Evolutionary conservation across 2,113 vertebrate species (phyloP), one percentile per base, ranked within the genome.

Genomic region (Tonatia bakeri): DNA sequence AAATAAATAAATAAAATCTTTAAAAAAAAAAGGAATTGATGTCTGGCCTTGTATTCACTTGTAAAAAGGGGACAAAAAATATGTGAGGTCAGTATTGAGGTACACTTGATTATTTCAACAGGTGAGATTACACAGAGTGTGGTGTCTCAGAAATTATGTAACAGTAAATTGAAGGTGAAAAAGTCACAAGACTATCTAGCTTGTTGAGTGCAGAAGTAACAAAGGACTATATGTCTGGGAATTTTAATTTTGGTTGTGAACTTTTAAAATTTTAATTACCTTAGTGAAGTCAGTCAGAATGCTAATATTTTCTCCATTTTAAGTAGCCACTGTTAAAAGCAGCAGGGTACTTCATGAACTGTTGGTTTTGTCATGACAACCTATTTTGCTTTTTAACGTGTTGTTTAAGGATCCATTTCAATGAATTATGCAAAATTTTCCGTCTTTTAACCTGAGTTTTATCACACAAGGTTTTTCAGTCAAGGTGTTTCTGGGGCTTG

Each of bases 161-260:
- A 88, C 5, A 67, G 31, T 70, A 81, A 79, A 24, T 84, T 77
- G 31, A 82, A 80, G 73, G 20, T 80, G 16, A 91, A 83, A 28
- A 54, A 52, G 22, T 96, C 33, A 64, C 9, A 87, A 47, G 75
- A 61, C 59, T 75, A 0, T 59, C 7, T 94, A 80, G 64, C 38
- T 90, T 94, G 31, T 61, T 97, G 65, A 70, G 72, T 91, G 22
- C 28, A 93, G 50, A 95, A 93, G 83, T 76, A 64, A 70, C 22
- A 67, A 38, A 61, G 40, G 65, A 45, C 81, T 81, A 65, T 33
- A 84, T 87, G 9, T 56, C 83, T 92, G 70, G 10, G 40, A 92
- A 76, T 95, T 79, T 72, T 72, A 75, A 70, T 67, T 91, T 92
- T 56, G 45, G 22, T 91, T 43, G 43, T 43, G 43, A 43, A 43